Conservation (phyloP, 2,797 vertebrate species). For the Brachyalestes nurse region DNA sequence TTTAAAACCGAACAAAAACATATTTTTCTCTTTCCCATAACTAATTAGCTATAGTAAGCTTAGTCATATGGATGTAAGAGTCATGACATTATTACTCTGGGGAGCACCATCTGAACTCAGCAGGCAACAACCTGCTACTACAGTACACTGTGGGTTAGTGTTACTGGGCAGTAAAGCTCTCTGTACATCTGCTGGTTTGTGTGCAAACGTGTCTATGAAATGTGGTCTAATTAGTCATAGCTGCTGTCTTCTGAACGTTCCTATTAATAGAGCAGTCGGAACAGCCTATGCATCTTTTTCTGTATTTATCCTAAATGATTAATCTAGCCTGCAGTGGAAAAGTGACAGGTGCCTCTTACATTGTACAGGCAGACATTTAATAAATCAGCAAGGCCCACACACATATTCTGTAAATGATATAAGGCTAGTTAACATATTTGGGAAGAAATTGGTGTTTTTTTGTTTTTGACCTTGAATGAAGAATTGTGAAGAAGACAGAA, state of each 20-base stretch:
- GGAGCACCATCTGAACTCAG: background rate
- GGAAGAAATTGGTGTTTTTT: background rate
- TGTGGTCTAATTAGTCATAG: background rate
- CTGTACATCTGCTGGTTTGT: background rate
- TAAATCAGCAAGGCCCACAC: background rate
- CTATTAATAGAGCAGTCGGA: background rate
- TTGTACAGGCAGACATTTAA: background rate
- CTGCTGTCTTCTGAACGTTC: background rate
- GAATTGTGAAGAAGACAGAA: no score
- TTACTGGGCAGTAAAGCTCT: background rate
- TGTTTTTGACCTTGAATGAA: no score
- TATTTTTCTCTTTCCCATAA: background rate
- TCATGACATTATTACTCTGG: background rate
- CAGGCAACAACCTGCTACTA: background rate
- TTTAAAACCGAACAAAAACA: no score
- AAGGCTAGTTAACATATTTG: background rate
- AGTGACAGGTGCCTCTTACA: constrained; percentile 13
- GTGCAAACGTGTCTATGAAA: background rate
- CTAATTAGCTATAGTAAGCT: background rate
- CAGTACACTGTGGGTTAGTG: background rate
- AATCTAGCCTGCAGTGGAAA: background rate
- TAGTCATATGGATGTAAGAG: background rate
- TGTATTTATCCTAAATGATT: background rate
- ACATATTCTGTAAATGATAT: background rate
- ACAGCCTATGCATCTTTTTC: background rate